Evolutionary conservation across 2,888 invertebrate species (phyloP), one percentile per base, ranked within the genome.

Genomic region (Gryllus longicercus): DNA sequence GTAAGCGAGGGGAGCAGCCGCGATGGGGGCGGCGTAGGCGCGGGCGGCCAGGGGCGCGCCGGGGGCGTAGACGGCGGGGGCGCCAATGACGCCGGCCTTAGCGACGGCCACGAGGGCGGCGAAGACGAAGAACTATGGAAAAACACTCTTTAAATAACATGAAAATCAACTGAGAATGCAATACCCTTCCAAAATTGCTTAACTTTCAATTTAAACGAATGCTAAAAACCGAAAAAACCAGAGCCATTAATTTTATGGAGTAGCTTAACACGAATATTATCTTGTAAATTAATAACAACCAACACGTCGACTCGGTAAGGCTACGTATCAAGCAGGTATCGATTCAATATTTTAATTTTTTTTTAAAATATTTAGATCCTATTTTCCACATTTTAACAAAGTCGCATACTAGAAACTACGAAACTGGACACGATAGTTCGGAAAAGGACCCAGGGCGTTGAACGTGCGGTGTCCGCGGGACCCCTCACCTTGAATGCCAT

Each of bases 71-170:
- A 80, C 80, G 50, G 78, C 78, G 75, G 80, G 80, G 21, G 79
- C 80, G 74, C 80, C 82, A 74, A 82, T 75, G 76, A 78, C 74
- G 74, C 81, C 81, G 51, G 82, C 80, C 78, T 77, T 79, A 21
- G 83, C 83, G 76, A 80, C 82, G 76, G 84, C 83, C 82, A 83
- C 82, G 81, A 81, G 80, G 81, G 84, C 84, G 82, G 83, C 82
- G 82, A 83, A 81, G 82, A 83, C 81, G 82, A 83, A 74, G 78
- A 83, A 79, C 83, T 83, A 63, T 63, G n/a, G 63, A 63, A n/a
- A 8, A 63, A 63, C 16, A 63, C n/a, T 14, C 16, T 18, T 18
- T 14, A 1, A 63, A 11, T n/a, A 18, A 5, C 21, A 63, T 63
- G 63, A 63, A 63, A 5, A 18, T 0, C 16, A 5, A 63, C 4